Evolutionary conservation across 2,113 vertebrate genomes (phyloP), one percentile per base, ranked within the genome.

Genomic region (Columba livia): DNA sequence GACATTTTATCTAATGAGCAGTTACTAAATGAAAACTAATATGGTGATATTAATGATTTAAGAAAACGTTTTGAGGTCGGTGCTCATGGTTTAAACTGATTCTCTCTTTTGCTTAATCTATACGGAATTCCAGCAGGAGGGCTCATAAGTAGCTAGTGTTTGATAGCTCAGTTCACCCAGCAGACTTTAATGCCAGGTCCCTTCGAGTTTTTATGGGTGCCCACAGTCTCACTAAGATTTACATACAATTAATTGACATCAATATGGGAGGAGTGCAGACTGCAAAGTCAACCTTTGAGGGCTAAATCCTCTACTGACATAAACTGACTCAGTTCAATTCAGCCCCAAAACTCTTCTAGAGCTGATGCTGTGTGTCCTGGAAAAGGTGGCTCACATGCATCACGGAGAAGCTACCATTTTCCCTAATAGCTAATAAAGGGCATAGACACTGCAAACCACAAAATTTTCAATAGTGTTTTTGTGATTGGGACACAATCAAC

Each of bases 51-150:
- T 58, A 93, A 79, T 58, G 36, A 90, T 84, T 92, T 94, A 93
- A 92, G 91, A 88, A 97, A 96, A 95, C 28, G 21, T 96, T 85
- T 42, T 75, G 26, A 72, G 19, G 62, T n/a, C 69, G 57, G 26
- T 65, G 24, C 57, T 85, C 28, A 78, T 65, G 16, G 15, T 87
- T 95, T 95, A 53, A 87, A 81, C 24, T 36, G 15, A 86, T 89
- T 86, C 54, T 42, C 34, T 75, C 36, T 62, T 16, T 25, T 28
- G 18, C 25, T 87, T 85, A 31, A 11, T 88, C 47, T 25, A 93
- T 72, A 70, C 42, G 36, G 86, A 83, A 84, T 79, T 96, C 91
- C 57, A 50, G 61, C 53, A 96, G 90, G 93, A 93, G 48, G 85
- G 61, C 62, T 48, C 62, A 32, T 34, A 65, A 83, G 57, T 34